These are phyloP conservation scores for Hetaerina titia DNA, from an alignment of 2,888 invertebrate species.

Conservation along the genomic window DNA sequence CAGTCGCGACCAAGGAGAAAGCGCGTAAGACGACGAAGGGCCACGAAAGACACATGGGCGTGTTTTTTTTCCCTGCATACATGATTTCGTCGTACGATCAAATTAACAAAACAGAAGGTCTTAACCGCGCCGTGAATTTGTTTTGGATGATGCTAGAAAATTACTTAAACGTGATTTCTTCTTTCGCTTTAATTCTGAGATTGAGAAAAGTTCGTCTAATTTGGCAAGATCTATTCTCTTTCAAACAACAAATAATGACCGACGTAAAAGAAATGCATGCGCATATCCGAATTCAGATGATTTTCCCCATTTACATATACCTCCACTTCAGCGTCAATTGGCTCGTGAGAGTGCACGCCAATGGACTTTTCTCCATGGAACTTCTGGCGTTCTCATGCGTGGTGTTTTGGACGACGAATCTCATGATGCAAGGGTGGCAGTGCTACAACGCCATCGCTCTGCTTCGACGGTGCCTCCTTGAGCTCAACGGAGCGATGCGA, in stretches of 20 bases:
- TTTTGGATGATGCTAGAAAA: background rate
- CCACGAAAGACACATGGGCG: too few species aligned
- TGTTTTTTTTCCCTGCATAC: background rate
- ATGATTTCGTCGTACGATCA: background rate
- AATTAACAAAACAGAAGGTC: background rate
- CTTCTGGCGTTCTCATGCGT: background rate
- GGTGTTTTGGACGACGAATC: background rate
- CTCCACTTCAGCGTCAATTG: background rate
- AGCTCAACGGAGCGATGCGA: background rate
- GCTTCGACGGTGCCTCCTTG: background rate
- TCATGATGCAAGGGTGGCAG: background rate
- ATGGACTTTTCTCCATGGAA: background rate
- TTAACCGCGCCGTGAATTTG: background rate
- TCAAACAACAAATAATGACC: background rate
- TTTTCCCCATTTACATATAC: background rate
- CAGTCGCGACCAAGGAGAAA: too few species aligned
- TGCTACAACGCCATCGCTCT: background rate
- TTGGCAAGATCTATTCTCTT: background rate
- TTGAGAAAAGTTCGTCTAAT: background rate
- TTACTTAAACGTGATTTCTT: background rate
- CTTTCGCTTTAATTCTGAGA: background rate
- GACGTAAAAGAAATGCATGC: background rate
- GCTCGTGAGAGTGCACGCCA: background rate
- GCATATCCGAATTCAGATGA: background rate
- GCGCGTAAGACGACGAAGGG: too few species aligned